phyloP scores from a whole-genome alignment of 92 coral and sea anemone species.

The Parazoanthus swiftii region DNA sequence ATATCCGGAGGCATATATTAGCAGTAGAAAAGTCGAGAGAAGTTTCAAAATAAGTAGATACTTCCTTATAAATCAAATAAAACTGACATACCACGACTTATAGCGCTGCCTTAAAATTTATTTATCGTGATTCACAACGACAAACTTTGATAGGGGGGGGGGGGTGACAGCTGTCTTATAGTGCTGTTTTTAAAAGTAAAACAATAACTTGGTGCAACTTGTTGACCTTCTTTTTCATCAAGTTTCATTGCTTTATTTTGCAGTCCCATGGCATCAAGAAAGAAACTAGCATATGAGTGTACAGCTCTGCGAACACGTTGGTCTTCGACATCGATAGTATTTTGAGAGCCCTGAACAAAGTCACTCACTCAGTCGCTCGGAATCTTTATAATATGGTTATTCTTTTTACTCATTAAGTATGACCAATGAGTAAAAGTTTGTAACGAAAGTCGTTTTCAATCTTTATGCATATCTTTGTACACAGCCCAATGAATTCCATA shows the following conservation, averaged over 20 bases:
- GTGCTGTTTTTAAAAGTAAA: too few species aligned
- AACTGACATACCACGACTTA: too few species aligned
- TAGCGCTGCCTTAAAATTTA: too few species aligned
- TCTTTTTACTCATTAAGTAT: not conserved
- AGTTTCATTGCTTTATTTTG: not conserved
- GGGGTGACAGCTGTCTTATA: too few species aligned
- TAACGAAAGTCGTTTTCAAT: not conserved
- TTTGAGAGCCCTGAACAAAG: not conserved
- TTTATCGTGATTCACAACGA: too few species aligned
- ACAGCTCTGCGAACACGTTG: not conserved
- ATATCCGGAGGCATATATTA: too few species aligned
- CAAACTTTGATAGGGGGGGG: too few species aligned
- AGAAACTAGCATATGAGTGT: conserved; percentile 31
- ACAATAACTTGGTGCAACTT: not conserved
- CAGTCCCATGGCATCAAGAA: conserved; percentile 38
- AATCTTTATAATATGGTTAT: not conserved
- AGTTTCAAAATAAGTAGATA: too few species aligned
- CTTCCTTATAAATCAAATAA: too few species aligned
- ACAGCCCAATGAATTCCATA: not conserved
- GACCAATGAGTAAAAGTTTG: not conserved
- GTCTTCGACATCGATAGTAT: not conserved
- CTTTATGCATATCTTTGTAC: too few species aligned
- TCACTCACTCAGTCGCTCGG: not conserved
- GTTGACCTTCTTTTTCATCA: not conserved
- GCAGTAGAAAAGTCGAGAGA: too few species aligned